These are phyloP conservation scores for Sebastiscus albofasciatus DNA, from an alignment of 2,797 vertebrate genomes.

Conservation along the genomic window DNA sequence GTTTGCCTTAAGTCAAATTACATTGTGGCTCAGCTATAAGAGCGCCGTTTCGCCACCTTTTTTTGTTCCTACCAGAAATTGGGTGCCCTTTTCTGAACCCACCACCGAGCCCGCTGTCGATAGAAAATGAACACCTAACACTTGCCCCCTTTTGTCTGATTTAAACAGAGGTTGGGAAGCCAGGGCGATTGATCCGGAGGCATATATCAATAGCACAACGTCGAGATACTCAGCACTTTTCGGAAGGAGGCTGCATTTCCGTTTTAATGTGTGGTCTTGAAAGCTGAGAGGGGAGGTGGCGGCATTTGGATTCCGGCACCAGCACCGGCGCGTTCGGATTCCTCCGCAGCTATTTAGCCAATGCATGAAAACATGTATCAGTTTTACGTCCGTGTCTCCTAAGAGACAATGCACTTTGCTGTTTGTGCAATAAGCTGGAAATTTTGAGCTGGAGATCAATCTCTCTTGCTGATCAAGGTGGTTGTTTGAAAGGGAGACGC, in stretches of 20 bases:
- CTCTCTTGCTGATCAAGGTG: conserved; percentile 16
- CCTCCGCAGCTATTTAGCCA: neutral
- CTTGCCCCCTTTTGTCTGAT: conserved; percentile 63
- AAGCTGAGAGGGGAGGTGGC: conserved; percentile 44
- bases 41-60: conserved; percentile 40
- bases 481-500: conserved; percentile 1
- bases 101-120: conserved; percentile 35
- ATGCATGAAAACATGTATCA: conserved; percentile 47
- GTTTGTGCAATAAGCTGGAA: conserved; percentile 40
- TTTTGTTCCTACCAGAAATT: conserved; percentile 49
- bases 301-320: conserved; percentile 19
- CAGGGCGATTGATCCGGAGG: conserved; percentile 58
- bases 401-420: conserved; percentile 32
- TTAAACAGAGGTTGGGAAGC: conserved; percentile 54
- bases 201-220: conserved; percentile 65
- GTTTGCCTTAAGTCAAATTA: conserved; percentile 56
- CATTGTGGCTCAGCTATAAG: neutral
- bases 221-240: conserved; percentile 67
- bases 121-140: conserved; percentile 64
- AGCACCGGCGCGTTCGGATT: neutral
- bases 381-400: conserved; percentile 33
- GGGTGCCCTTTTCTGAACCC: conserved; percentile 47
- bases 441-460: conserved; percentile 56
- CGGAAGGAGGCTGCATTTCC: conserved; percentile 29
- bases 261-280: conserved; percentile 38